phyloP scores from a whole-genome alignment of 2,888 invertebrate species.

The Drosophila algonquin region DNA sequence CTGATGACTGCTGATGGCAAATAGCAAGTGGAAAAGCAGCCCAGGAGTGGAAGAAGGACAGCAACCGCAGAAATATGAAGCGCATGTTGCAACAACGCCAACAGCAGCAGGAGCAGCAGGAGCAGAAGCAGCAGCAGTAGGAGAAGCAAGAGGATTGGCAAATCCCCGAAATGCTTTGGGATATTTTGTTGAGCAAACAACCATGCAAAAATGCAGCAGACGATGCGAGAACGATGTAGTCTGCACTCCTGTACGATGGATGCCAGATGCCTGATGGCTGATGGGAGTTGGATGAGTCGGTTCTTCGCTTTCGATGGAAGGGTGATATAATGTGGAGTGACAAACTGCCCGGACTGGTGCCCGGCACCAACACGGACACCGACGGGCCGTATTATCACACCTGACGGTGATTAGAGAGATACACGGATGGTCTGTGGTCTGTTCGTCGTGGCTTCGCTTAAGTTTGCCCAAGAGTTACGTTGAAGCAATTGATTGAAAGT shows the following conservation, averaged over 20 bases:
- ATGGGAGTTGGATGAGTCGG: conserved; percentile 1
- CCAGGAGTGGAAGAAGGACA: conserved; percentile 35
- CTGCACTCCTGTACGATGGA: conserved; percentile 14
- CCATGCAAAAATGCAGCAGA: conserved; percentile 61
- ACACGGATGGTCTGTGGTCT: conserved; percentile 8
- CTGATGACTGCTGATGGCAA: conserved; percentile 59
- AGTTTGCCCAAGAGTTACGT: conserved; percentile 39
- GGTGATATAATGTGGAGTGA: conserved; percentile 51
- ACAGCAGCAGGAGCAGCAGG: conserved; percentile 12
- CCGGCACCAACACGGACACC: conserved; percentile 14
- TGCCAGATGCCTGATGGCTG: conserved; percentile 14
- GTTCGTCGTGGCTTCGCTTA: conserved; percentile 27
- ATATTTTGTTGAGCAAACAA: conserved; percentile 64
- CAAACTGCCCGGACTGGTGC: conserved; percentile 58
- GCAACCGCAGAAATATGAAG: conserved; percentile 75
- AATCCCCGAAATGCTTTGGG: conserved; percentile 64
- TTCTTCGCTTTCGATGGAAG: neutral
- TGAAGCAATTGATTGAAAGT: conserved; percentile 53
- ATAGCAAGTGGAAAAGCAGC: conserved; percentile 60
- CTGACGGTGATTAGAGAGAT: conserved; percentile 61
- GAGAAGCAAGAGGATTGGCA: conserved; percentile 39
- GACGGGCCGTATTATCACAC: conserved; percentile 65
- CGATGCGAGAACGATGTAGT: conserved; percentile 33
- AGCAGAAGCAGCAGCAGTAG: neutral
- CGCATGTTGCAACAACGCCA: conserved; percentile 33